phyloP scores from a whole-genome alignment of 2,797 vertebrate genomes.

The Pyrocephalus nanus region DNA sequence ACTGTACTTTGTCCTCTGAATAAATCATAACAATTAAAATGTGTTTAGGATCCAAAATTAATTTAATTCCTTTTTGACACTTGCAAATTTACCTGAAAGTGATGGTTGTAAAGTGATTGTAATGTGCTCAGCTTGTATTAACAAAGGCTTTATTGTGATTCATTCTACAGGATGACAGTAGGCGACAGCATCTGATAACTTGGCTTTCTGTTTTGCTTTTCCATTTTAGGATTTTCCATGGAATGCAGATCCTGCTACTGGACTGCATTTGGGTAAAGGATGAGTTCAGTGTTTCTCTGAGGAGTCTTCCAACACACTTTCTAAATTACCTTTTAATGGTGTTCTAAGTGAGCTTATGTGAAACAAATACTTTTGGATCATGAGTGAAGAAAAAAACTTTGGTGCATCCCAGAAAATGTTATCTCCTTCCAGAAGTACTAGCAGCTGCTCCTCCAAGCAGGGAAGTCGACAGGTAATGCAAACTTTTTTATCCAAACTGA shows the following conservation, averaged over 20 bases:
- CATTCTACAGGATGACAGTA: not conserved
- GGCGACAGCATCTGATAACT: not conserved
- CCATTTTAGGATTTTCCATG: conserved; percentile 49
- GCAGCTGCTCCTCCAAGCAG: conserved; percentile 94
- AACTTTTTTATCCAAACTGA: not conserved
- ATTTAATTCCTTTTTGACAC: not conserved
- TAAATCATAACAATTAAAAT: not conserved
- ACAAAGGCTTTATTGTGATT: not conserved
- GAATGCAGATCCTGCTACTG: conserved; percentile 37
- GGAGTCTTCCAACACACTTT: conserved; percentile 21
- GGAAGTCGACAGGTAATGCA: conserved; percentile 90
- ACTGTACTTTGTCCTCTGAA: not conserved
- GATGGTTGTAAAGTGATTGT: too few relatives aligned
- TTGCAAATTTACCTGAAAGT: not conserved
- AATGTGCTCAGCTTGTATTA: not conserved
- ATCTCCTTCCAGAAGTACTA: conserved; percentile 92
- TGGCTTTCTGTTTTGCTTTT: not conserved
- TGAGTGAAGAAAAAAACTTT: conserved; percentile 89
- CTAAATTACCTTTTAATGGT: conserved; percentile 5
- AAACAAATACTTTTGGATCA: conserved; percentile 56
- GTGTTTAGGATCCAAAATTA: not conserved
- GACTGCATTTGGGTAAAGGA: conserved; percentile 15
- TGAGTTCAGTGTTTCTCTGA: not conserved
- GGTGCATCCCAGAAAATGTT: conserved; percentile 89
- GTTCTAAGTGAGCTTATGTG: conserved; percentile 23